Percentiles rank a stretch among this genome's conserved stretches.
These are phyloP conservation scores for Drosophila hydei DNA, from an alignment of 1,140 invertebrate genomes.

Conservation along the genomic window DNA sequence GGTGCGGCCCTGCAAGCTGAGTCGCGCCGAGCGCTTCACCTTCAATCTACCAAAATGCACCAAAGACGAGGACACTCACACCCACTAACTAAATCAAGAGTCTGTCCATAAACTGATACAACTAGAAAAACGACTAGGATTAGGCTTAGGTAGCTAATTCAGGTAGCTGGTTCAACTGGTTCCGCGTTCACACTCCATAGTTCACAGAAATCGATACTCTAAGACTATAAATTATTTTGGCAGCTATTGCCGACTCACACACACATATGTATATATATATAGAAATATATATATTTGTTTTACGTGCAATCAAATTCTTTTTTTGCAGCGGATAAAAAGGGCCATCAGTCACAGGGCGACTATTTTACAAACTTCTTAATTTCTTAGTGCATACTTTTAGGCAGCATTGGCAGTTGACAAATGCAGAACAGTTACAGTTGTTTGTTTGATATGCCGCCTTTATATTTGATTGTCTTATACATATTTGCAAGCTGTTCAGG, in stretches of 20 bases:
- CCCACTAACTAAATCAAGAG: not conserved
- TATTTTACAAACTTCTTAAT: too few species aligned
- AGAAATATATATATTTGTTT: conserved; percentile 19
- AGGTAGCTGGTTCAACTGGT: conserved; percentile 18
- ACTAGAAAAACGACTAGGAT: not conserved
- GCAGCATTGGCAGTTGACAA: not conserved
- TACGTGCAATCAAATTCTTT: conserved; percentile 7
- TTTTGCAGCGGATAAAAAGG: not conserved
- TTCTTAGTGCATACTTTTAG: conserved; percentile 7
- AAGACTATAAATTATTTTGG: conserved; percentile 3
- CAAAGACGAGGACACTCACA: conserved; percentile 1
- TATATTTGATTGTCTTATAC: too few species aligned
- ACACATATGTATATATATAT: not conserved
- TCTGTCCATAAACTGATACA: not conserved
- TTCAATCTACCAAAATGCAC: conserved; percentile 36
- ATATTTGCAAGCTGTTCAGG: too few species aligned
- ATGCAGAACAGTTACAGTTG: too few species aligned
- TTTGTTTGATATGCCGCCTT: not conserved
- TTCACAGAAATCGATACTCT: not conserved
- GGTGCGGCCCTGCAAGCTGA: conserved; percentile 35
- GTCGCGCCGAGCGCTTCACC: conserved; percentile 27
- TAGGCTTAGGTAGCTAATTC: not conserved
- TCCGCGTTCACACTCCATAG: not conserved
- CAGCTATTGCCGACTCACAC: not conserved
- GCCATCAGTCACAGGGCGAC: not conserved